Conservation (phyloP, 1,140 invertebrate species). For the Drosophila sp. region DNA sequence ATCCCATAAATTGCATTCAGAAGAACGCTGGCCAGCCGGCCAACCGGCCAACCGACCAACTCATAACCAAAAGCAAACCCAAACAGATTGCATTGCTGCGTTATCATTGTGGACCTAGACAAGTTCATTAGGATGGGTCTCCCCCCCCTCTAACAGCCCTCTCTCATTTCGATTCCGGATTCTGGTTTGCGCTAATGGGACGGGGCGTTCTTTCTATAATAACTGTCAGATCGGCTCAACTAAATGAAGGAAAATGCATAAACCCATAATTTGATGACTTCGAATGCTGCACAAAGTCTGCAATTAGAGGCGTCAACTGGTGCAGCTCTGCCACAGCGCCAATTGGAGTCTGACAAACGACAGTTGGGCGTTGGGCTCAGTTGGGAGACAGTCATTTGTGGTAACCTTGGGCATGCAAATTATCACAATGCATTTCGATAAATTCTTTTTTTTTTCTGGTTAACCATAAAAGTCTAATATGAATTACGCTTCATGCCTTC, state of each 20-base stretch:
- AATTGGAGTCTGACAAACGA: conserved; percentile 12
- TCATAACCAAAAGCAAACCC: conserved; percentile 23
- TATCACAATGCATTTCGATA: conserved; percentile 22
- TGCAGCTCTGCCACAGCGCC: conserved; percentile 30
- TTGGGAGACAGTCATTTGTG: not conserved
- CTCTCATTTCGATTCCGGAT: not conserved
- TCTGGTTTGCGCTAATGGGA: conserved; percentile 11
- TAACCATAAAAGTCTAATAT: conserved; percentile 59
- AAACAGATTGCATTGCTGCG: conserved; percentile 4
- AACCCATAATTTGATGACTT: conserved; percentile 56
- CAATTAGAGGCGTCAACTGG: conserved; percentile 49
- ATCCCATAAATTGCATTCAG: conserved; percentile 71
- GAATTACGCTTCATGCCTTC: conserved; percentile 37
- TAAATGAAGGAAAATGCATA: conserved; percentile 50
- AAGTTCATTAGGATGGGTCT: conserved; percentile 58
- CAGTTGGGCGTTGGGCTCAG: conserved; percentile 10
- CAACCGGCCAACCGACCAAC: conserved; percentile 22
- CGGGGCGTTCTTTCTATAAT: conserved; percentile 50
- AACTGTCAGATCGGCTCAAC: conserved; percentile 62
- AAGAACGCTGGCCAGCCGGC: conserved; percentile 2
- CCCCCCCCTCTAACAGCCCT: not conserved
- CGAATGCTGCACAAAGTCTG: conserved; percentile 21
- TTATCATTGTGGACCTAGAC: conserved; percentile 36
- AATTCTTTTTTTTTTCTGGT: conserved; percentile 37
- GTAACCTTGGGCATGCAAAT: conserved; percentile 47